Conservation (phyloP, 64 coral and sea anemone species). For the Dendronephthya gigantea region DNA sequence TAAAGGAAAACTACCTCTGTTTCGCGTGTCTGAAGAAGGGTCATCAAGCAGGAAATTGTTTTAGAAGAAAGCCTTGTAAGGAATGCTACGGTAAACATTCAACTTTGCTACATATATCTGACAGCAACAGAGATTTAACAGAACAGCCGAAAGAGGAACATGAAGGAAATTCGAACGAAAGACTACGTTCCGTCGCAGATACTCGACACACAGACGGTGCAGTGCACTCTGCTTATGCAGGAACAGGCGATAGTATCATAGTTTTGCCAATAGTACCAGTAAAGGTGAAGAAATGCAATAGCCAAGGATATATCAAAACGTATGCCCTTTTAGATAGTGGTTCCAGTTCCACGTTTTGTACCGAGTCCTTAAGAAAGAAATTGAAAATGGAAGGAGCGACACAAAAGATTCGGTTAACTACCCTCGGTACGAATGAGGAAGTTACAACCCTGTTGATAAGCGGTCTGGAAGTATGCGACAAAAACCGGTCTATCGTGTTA, state of each 20-base stretch:
- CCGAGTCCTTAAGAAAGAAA: constrained; percentile 29
- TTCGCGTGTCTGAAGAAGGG: constrained; percentile 21
- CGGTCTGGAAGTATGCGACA: no score
- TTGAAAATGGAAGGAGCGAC: constrained; percentile 1
- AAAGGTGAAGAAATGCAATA: constrained; percentile 22
- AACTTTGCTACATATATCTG: constrained; percentile 16
- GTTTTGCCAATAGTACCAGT: constrained; percentile 14
- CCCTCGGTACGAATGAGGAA: constrained; percentile 7
- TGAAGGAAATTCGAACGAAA: constrained; percentile 8
- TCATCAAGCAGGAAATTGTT: constrained; percentile 34
- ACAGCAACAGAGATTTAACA: constrained; percentile 13
- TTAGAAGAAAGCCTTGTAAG: constrained; percentile 10
- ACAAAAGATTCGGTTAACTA: constrained; percentile 43
- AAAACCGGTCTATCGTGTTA: no score
- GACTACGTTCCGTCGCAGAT: no score
- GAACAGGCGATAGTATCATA: neutral
- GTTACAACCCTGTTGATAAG: constrained; percentile 30
- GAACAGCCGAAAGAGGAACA: neutral
- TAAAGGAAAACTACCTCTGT: constrained; percentile 2
- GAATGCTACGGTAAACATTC: constrained; percentile 30
- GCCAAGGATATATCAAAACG: constrained; percentile 31
- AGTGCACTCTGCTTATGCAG: no score
- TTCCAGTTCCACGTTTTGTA: constrained; percentile 44
- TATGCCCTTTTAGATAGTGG: constrained; percentile 44
- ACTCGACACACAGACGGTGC: no score